A percentile compares a stretch with the other conserved stretches of the same genome.
Evolutionary conservation across 2,888 invertebrate genomes (phyloP).

Genomic region (Liopterus haemorrhoidalis): DNA sequence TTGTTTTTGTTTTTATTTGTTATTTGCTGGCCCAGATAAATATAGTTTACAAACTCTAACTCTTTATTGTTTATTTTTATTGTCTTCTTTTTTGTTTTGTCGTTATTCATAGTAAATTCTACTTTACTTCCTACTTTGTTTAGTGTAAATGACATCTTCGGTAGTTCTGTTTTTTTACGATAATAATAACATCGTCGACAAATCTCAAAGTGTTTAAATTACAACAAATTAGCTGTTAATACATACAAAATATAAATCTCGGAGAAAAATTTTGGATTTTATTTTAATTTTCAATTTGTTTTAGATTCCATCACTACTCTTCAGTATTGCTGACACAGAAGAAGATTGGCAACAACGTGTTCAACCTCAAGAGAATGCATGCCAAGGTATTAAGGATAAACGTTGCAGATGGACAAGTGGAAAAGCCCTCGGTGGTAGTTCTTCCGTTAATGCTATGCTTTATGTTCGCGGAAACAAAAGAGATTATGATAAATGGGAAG

Average conservation of each 20-base stretch:
- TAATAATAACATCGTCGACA: too few relatives aligned
- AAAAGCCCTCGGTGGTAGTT: constrained; percentile 57
- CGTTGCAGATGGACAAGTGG: constrained; percentile 50
- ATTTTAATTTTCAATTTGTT: constrained; percentile 27
- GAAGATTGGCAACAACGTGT: constrained; percentile 41
- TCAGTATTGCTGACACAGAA: constrained; percentile 37
- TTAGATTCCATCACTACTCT: constrained; percentile 46
- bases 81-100: too few relatives aligned
- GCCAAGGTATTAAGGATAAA: constrained; percentile 36
- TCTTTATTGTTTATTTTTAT: too few relatives aligned
- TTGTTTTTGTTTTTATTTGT: too few relatives aligned
- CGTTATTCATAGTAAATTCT: too few relatives aligned
- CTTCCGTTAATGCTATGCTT: constrained; percentile 56
- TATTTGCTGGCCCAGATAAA: too few relatives aligned
- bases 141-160: too few relatives aligned
- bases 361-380: constrained; percentile 42
- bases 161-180: too few relatives aligned
- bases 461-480: constrained; percentile 54
- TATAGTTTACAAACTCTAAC: too few relatives aligned
- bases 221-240: too few relatives aligned
- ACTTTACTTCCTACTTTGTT: too few relatives aligned
- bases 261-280: constrained; percentile 5
- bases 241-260: constrained; percentile 1
- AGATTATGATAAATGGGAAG: constrained; percentile 59
- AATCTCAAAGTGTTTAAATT: too few relatives aligned